Evolutionary conservation across 2,888 invertebrate genomes (phyloP).

Genomic region (Leptopilina syphax): DNA sequence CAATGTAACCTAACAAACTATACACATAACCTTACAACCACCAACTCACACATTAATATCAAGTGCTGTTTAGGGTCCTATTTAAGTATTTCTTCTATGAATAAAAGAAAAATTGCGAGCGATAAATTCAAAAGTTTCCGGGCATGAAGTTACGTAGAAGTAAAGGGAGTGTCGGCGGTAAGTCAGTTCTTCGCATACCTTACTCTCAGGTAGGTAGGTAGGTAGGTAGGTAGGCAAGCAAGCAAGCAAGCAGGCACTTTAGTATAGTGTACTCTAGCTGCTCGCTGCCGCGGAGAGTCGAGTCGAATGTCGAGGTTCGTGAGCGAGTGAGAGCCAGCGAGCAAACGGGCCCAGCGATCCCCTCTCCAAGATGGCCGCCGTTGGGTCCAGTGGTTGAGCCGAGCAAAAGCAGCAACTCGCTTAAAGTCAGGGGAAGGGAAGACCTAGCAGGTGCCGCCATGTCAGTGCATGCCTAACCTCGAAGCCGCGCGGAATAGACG

Average conservation of each 20-base stretch:
- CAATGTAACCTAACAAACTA: too few species aligned
- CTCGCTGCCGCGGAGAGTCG: conserved; percentile 62
- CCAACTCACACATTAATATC: too few species aligned
- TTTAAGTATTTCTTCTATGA: background rate
- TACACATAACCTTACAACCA: too few species aligned
- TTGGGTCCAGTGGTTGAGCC: conserved; percentile 68
- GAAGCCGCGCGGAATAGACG: conserved; percentile 74
- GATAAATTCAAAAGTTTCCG: conserved; percentile 13
- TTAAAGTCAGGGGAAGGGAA: conserved; percentile 70
- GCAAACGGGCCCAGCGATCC: conserved; percentile 59
- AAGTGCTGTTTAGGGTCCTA: too few species aligned
- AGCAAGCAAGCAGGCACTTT: conserved; percentile 58
- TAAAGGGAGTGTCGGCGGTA: conserved; percentile 63
- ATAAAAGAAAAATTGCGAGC: background rate
- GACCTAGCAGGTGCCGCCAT: conserved; percentile 76
- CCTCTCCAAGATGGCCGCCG: conserved; percentile 75
- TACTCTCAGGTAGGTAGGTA: conserved; percentile 63
- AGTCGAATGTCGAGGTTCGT: conserved; percentile 64
- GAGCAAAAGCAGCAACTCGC: conserved; percentile 64
- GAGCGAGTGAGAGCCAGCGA: conserved; percentile 52
- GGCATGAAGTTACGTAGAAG: conserved; percentile 45
- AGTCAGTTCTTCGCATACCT: conserved; percentile 67
- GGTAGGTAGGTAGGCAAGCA: conserved; percentile 50
- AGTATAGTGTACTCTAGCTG: conserved; percentile 63
- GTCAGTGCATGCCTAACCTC: conserved; percentile 76